phyloP scores from a whole-genome alignment of 2,888 invertebrate genomes.

The Megalurothrips usitatus region DNA sequence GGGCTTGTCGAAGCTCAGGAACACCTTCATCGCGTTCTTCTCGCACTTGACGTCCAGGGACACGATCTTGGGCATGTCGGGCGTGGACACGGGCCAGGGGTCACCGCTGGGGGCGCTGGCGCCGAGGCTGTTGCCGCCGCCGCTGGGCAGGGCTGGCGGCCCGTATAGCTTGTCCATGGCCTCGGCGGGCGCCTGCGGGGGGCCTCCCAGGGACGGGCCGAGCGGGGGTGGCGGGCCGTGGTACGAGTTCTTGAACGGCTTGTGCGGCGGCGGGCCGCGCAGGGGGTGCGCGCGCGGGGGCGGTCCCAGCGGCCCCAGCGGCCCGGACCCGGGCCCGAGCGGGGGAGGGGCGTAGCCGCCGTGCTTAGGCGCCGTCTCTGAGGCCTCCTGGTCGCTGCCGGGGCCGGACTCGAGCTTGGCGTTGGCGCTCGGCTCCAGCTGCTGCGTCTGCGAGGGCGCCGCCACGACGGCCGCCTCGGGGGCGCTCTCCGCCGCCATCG shows the following conservation, averaged over 20 bases:
- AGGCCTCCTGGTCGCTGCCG: conserved; percentile 53
- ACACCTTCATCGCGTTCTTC: conserved; percentile 89
- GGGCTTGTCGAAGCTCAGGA: conserved; percentile 88
- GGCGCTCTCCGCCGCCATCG: conserved; percentile 21
- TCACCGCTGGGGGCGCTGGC: conserved; percentile 53
- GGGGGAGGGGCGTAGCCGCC: conserved; percentile 46
- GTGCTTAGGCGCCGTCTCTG: conserved; percentile 47
- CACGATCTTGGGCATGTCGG: conserved; percentile 90
- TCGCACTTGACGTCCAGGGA: conserved; percentile 91
- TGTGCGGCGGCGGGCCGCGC: conserved; percentile 34
- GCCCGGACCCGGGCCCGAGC: conserved; percentile 34
- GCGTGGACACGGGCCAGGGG: conserved; percentile 74
- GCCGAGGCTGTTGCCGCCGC: conserved; percentile 30
- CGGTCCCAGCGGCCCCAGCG: conserved; percentile 31
- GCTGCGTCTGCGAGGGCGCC: not conserved
- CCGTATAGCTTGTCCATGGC: conserved; percentile 57
- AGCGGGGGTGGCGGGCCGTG: conserved; percentile 69
- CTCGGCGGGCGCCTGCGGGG: conserved; percentile 45
- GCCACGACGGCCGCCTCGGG: conserved; percentile 14
- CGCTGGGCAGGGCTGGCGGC: conserved; percentile 40
- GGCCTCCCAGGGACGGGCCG: conserved; percentile 45
- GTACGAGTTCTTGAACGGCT: conserved; percentile 52
- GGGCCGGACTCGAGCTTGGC: not conserved
- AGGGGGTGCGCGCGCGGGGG: conserved; percentile 27
- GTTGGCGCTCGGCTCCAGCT: conserved; percentile 2